Base-by-base conservation (phyloP, 2,113 vertebrate species). In the Lasiurus borealis region DNA sequence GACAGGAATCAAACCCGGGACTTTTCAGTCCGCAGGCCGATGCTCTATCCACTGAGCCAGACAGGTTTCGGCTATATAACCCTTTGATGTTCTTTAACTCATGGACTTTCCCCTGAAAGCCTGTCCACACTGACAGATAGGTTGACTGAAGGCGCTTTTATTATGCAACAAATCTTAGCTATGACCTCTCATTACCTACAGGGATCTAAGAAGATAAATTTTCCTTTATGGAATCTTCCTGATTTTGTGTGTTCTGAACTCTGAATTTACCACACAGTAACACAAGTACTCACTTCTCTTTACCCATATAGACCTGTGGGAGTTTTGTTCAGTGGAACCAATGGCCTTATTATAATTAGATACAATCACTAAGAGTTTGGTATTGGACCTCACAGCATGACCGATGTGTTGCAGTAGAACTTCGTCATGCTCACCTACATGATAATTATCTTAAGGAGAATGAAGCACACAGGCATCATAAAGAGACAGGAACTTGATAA, bases 121-220 rank as follows among this genome's bases (percentile, higher is more conserved):
- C 34, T 86, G 21, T 29, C 29, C 5, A 44, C 46, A 16, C 27
- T 84, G 62, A 59, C 34, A 69, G 21, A 48, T 36, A 89, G 19
- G 68, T 76, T 81, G 88, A 62, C 68, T 76, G 59, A 88, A 94
- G 52, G 19, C 85, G 36, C 62, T 89, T 81, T 92, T 86, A 64
- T 77, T 88, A 19, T 54, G 57, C 25, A 89, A 59, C 62, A 85
- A 81, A 71, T 71, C 85, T 89, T 71, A 81, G 57, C 31, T 68
- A 69, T 4, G 40, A 75, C 59, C n/a, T 91, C n/a, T 95, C 48
- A 46, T 84, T 92, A 81, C n/a, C 75, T 93, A 77, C 31, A 62
- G 57, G 92, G 66, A 69, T 54, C 40, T 93, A 54, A 85, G 92
- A 95, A 94, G 72, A 88, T 64, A 88, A 81, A 78, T 83, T 36